Percentiles rank a stretch among this genome's conserved stretches.
Evolutionary conservation across 2,888 invertebrate species (phyloP).

Genomic region (Drosophila merina): DNA sequence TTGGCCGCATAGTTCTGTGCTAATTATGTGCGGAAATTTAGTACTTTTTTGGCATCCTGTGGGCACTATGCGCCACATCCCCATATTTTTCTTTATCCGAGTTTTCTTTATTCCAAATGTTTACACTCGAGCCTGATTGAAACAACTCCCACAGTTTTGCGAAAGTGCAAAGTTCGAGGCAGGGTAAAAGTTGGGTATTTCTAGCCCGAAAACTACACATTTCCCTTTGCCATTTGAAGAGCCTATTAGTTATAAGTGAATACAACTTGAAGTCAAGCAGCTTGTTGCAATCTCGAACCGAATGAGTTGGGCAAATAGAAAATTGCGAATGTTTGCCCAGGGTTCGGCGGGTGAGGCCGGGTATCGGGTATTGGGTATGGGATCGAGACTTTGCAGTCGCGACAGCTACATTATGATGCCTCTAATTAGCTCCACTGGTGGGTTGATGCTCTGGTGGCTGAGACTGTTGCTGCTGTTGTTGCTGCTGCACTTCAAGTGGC

Average conservation of each 20-base stretch:
- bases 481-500: constrained; percentile 52
- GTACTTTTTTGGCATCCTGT: constrained; percentile 42
- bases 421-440: constrained; percentile 66
- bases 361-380: neutral
- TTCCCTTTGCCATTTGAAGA: constrained; percentile 19
- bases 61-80: constrained; percentile 3
- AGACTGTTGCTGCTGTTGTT: constrained; percentile 6
- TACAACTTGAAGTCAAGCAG: constrained; percentile 48
- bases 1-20: constrained; percentile 28
- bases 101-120: constrained; percentile 34
- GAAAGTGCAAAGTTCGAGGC: constrained; percentile 51
- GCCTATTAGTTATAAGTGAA: constrained; percentile 68
- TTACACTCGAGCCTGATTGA: constrained; percentile 30
- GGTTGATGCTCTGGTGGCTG: constrained; percentile 15
- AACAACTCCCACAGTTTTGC: constrained; percentile 7
- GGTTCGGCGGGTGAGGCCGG: neutral
- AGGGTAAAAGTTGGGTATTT: constrained; percentile 44
- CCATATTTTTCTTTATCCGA: constrained; percentile 7
- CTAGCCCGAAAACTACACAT: neutral
- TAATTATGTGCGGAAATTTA: constrained; percentile 72
- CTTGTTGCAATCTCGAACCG: constrained; percentile 70
- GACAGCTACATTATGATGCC: constrained; percentile 61
- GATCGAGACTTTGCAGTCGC: constrained; percentile 8
- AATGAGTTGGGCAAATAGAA: constrained; percentile 75
- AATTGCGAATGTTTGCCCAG: constrained; percentile 68